Base-by-base conservation (phyloP, 2,888 invertebrate species). In the Quadroppia sp. region DNA sequence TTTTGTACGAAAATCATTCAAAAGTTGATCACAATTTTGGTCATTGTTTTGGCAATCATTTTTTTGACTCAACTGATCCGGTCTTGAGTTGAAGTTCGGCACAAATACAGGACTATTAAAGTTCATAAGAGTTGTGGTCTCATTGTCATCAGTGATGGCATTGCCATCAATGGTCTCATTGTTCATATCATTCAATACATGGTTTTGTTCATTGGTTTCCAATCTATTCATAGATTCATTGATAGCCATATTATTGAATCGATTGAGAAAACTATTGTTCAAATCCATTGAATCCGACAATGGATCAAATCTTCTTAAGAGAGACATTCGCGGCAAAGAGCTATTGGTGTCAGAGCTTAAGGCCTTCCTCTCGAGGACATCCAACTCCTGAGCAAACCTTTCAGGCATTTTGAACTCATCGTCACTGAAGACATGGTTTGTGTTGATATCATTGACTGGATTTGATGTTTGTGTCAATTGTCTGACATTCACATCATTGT, bases 1-100 rank as follows among this genome's bases (percentile, higher is more conserved):
- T 75, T 82, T 78, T 80, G 81, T 80, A 80, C 80, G 32, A 25
- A 64, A 64, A 36, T 32, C 64, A 20, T 64, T 36, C 2, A 28
- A 6, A 20, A 36, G n/a, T 64, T 64, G 32, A 36, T 64, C 28
- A 32, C 11, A n/a, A 59, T 11, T 59, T 59, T 59, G 28, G 25
- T 59, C 59, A 7, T 28, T n/a, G 23, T 56, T 56, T 56, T 56
- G 2, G 25, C 13, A 56, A 25, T 20, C 11, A 56, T 11, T 25
- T 11, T 2, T 56, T 56, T 56, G n/a, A 2, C 2, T 56, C 11
- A n/a, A 1, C 20, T 17, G n/a, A 20, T 20, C 23, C 23, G 2
- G 53, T 11, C 3, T 2, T 25, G 2, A 56, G 36, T 30, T 36
- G 7, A 15, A 2, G n/a, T 64, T 64, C 9, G 64, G 17, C 15